Evolutionary conservation across 2,888 invertebrate species (phyloP).

Genomic region (Pandemis cinnamomeana): DNA sequence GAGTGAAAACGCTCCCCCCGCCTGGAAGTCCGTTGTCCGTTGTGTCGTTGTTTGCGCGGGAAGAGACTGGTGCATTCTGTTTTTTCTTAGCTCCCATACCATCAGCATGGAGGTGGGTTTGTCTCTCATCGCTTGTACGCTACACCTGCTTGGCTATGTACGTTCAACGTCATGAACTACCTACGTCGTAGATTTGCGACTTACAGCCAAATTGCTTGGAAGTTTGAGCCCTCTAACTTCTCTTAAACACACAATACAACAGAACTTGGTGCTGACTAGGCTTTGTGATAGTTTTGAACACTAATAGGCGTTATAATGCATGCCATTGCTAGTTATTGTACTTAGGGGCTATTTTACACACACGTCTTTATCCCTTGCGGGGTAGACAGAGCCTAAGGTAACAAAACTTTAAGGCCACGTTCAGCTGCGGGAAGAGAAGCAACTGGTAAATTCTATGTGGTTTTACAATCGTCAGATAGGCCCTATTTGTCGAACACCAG

Average conservation of each 20-base stretch:
- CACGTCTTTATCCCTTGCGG: too few relatives aligned
- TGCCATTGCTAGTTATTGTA: background rate
- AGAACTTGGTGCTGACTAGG: conserved; percentile 23
- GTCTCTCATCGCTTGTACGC: conserved; percentile 12
- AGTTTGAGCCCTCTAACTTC: conserved; percentile 23
- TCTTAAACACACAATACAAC: conserved; percentile 32
- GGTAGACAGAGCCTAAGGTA: too few relatives aligned
- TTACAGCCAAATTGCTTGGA: conserved; percentile 40
- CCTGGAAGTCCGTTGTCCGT: too few relatives aligned
- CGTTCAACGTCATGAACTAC: background rate
- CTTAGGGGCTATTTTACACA: background rate
- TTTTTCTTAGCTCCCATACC: too few relatives aligned
- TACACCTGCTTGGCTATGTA: conserved; percentile 1
- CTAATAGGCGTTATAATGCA: conserved; percentile 2
- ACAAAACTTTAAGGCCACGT: too few relatives aligned
- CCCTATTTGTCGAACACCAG: too few relatives aligned
- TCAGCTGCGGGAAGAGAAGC: too few relatives aligned
- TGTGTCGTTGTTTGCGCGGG: too few relatives aligned
- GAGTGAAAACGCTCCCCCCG: too few relatives aligned
- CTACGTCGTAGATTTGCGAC: conserved; percentile 29
- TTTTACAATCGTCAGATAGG: too few relatives aligned
- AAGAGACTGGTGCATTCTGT: too few relatives aligned
- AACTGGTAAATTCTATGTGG: too few relatives aligned
- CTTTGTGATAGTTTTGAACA: conserved; percentile 1
- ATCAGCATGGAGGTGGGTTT: background rate